Evolutionary conservation across 2,797 vertebrate genomes (phyloP).

Genomic region (Paedocypris micromegethes): DNA sequence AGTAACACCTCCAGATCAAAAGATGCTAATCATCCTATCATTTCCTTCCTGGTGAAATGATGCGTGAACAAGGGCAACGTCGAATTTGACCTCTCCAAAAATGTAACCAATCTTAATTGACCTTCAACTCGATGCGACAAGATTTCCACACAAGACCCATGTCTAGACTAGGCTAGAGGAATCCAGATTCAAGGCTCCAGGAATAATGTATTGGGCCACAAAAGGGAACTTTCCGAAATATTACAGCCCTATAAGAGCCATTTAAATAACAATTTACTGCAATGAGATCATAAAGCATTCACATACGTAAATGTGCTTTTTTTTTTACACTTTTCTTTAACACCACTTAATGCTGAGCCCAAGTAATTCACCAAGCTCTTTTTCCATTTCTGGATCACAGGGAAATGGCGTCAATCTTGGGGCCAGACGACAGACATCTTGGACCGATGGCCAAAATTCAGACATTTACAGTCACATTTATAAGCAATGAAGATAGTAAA

Average conservation of each 20-base stretch:
- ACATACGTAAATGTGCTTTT: conserved; percentile 3
- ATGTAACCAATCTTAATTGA: conserved; percentile 54
- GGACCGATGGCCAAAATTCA: too few species aligned
- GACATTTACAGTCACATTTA: too few species aligned
- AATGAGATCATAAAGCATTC: conserved; percentile 18
- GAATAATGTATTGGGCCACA: conserved; percentile 11
- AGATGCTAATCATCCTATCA: conserved; percentile 44
- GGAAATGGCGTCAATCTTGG: too few species aligned
- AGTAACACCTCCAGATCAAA: conserved; percentile 64
- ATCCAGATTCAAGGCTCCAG: conserved; percentile 15
- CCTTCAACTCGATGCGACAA: conserved; percentile 56
- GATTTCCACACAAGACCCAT: conserved; percentile 46
- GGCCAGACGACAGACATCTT: too few species aligned
- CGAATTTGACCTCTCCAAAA: neutral
- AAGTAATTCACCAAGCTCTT: neutral
- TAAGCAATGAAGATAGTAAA: too few species aligned
- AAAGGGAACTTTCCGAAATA: conserved; percentile 24
- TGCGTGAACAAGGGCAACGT: too few species aligned
- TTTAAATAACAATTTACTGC: conserved; percentile 18
- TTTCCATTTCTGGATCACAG: too few species aligned
- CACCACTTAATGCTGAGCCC: conserved; percentile 5
- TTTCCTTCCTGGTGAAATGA: too few species aligned
- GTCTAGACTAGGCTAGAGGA: conserved; percentile 56
- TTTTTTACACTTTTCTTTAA: neutral
- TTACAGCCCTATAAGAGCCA: conserved; percentile 6